Percentiles rank a stretch among this genome's conserved stretches.
Evolutionary conservation across 2,113 vertebrate genomes (phyloP).

Genomic region (Neotoma lepida): DNA sequence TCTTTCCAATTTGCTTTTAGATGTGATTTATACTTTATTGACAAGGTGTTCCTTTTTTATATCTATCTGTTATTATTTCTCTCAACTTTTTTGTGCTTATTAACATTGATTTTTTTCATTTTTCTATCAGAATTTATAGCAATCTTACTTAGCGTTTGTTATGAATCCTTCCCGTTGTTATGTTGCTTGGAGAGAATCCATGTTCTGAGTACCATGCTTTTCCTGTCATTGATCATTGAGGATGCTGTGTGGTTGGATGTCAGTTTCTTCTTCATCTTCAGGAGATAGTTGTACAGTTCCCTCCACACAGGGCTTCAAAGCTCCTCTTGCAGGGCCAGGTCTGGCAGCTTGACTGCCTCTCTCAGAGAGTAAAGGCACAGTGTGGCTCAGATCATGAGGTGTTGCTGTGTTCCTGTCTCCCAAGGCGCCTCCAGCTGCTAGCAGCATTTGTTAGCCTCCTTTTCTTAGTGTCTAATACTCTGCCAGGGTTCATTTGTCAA

Average conservation of each 20-base stretch:
- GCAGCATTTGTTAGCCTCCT: neutral
- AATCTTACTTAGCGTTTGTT: slow-evolving; percentile 19
- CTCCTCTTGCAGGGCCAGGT: neutral
- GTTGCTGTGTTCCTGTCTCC: neutral
- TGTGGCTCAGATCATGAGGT: neutral
- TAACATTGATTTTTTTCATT: neutral
- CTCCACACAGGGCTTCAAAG: neutral
- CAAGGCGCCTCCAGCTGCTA: too few species aligned
- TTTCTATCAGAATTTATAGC: neutral
- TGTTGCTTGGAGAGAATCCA: neutral
- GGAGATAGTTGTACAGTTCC: neutral
- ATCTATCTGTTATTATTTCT: neutral
- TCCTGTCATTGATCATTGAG: neutral
- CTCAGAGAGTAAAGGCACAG: neutral
- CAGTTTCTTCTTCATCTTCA: neutral
- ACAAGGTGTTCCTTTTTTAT: slow-evolving; percentile 31
- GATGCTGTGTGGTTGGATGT: neutral
- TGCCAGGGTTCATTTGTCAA: neutral
- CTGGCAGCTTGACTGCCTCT: neutral
- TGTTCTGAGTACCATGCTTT: neutral
- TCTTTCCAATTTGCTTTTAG: slow-evolving; percentile 12
- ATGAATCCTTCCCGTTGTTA: neutral
- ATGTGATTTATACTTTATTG: slow-evolving; percentile 16
- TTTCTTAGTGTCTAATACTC: neutral
- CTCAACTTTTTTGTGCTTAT: slow-evolving; percentile 11